Evolutionary conservation across 2,888 invertebrate species (phyloP).

Genomic region (Clostera curtula): DNA sequence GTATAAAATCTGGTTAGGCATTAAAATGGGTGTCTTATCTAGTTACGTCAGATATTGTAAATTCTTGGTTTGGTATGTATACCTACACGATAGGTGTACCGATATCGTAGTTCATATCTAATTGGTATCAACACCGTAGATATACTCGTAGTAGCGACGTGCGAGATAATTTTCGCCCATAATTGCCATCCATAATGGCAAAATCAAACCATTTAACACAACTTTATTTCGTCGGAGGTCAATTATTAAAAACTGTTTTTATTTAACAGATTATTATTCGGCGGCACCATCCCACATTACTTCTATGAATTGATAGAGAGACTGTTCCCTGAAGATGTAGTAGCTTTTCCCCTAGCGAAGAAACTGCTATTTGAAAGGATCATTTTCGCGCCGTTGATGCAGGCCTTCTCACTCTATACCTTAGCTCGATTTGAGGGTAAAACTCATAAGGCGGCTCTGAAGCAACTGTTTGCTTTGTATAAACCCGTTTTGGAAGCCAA

Average conservation of each 20-base stretch:
- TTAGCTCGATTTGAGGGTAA: slow-evolving; percentile 86
- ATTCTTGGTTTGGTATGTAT: too few species aligned
- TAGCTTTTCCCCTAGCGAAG: slow-evolving; percentile 70
- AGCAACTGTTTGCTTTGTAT: slow-evolving; percentile 78
- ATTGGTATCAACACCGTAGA: too few species aligned
- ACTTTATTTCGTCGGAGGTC: background rate
- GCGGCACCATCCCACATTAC: slow-evolving; percentile 86
- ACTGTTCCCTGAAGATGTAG: slow-evolving; percentile 74
- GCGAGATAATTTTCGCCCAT: too few species aligned
- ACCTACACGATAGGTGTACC: too few species aligned
- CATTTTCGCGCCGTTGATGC: slow-evolving; percentile 81
- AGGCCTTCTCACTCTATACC: slow-evolving; percentile 83
- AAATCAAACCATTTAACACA: too few species aligned
- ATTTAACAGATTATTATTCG: slow-evolving; percentile 80
- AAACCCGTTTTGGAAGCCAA: slow-evolving; percentile 80
- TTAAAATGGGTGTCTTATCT: too few species aligned
- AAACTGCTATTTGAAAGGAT: slow-evolving; percentile 82
- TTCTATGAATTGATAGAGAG: slow-evolving; percentile 80
- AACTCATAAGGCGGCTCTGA: slow-evolving; percentile 77
- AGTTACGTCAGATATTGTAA: too few species aligned
- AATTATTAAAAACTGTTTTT: slow-evolving; percentile 3
- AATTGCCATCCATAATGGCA: too few species aligned
- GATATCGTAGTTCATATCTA: background rate
- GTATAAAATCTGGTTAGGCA: too few species aligned
- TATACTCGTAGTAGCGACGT: too few species aligned